Conservation (phyloP, 2,888 invertebrate species). For the Apomyelois bistriatella region DNA sequence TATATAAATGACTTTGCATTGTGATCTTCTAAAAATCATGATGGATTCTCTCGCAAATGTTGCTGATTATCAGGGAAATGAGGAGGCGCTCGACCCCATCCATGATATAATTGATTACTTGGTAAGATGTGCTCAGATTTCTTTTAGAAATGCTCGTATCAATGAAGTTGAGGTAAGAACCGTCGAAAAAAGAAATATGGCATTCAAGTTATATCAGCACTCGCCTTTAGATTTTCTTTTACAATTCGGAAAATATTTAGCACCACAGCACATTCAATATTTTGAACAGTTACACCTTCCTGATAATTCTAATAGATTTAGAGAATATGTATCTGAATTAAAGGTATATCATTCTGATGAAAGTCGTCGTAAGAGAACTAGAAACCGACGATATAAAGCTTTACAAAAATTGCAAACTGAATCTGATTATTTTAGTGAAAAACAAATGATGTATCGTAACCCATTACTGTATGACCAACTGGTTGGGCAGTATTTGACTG, state of each 20-base stretch:
- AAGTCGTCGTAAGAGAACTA: constrained; percentile 77
- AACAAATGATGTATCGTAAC: constrained; percentile 95
- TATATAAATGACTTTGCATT: too few species aligned
- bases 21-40: too few species aligned
- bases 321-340: constrained; percentile 82
- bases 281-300: constrained; percentile 73
- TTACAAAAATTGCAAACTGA: constrained; percentile 85
- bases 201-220: constrained; percentile 80
- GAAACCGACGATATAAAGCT: constrained; percentile 91
- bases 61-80: constrained; percentile 22
- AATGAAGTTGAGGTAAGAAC: constrained; percentile 86
- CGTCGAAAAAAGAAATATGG: constrained; percentile 85
- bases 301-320: constrained; percentile 75
- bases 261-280: constrained; percentile 83
- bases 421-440: constrained; percentile 92
- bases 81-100: constrained; percentile 54
- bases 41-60: not conserved
- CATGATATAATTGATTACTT: constrained; percentile 82
- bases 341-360: constrained; percentile 75
- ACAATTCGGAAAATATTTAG: constrained; percentile 87
- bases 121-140: constrained; percentile 79
- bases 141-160: constrained; percentile 91
- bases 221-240: constrained; percentile 86
- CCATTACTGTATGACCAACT: constrained; percentile 94
- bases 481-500: constrained; percentile 90